phyloP scores from a whole-genome alignment of 2,888 invertebrate species.

The Ennomos quercinarius region DNA sequence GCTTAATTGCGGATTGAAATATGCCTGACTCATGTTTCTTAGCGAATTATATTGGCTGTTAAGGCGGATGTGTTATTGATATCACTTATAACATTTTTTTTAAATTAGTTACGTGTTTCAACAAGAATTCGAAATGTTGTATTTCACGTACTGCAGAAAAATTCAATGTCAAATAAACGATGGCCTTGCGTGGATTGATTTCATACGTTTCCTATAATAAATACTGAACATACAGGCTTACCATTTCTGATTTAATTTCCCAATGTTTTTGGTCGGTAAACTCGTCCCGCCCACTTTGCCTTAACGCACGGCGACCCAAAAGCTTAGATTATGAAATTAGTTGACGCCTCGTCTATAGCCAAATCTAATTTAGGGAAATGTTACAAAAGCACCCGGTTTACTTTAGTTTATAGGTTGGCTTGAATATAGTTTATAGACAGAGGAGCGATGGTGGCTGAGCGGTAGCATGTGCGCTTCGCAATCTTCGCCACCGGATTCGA shows the following conservation, averaged over 20 bases:
- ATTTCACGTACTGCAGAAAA: too few relatives aligned
- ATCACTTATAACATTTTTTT: too few relatives aligned
- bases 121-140: too few relatives aligned
- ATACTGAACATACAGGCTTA: constrained; percentile 10
- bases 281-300: constrained; percentile 25
- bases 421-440: too few relatives aligned
- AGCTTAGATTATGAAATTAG: constrained; percentile 47
- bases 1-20: constrained; percentile 46
- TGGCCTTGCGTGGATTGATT: too few relatives aligned
- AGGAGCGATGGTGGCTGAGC: too few relatives aligned
- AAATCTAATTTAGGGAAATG: constrained; percentile 58
- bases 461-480: too few relatives aligned
- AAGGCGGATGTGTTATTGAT: constrained; percentile 20
- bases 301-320: constrained; percentile 37
- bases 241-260: constrained; percentile 24
- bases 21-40: constrained; percentile 33
- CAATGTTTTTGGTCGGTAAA: constrained; percentile 12
- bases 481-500: too few relatives aligned
- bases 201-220: too few relatives aligned
- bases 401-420: neutral
- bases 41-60: constrained; percentile 18
- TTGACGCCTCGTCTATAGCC: constrained; percentile 42
- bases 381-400: too few relatives aligned
- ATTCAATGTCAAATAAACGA: too few relatives aligned
- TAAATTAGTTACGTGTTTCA: too few relatives aligned